Percentiles rank a stretch among this genome's conserved stretches.
These are phyloP conservation scores for Pavo muticus DNA, from an alignment of 2,113 vertebrate species.

Conservation along the genomic window DNA sequence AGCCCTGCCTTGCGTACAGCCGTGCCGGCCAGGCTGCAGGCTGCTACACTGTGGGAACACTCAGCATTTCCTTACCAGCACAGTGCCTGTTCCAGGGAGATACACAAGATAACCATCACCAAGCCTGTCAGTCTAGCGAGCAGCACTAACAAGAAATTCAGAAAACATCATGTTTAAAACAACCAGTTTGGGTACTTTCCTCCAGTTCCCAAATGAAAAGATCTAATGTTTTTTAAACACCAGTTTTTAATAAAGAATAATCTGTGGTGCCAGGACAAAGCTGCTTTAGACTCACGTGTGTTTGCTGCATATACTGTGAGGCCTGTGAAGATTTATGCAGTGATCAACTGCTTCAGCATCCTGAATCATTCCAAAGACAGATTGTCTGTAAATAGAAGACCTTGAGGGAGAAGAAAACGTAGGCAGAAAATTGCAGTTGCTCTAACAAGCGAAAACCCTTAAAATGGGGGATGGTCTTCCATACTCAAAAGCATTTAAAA, in stretches of 20 bases:
- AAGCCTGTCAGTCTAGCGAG: background rate
- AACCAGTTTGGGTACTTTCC: background rate
- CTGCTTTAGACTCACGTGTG: background rate
- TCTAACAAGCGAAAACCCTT: conserved; percentile 33
- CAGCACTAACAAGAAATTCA: background rate
- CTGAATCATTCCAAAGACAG: conserved; percentile 60
- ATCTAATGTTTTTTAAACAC: background rate
- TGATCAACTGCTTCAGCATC: conserved; percentile 63
- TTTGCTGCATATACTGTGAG: background rate
- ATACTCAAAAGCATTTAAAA: conserved; percentile 29
- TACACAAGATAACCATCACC: background rate
- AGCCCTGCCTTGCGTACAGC: background rate
- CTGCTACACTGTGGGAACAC: background rate
- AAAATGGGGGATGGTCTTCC: conserved; percentile 42
- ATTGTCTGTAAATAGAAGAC: conserved; percentile 55
- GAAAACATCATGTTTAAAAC: background rate
- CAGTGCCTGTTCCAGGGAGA: background rate
- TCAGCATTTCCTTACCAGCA: background rate
- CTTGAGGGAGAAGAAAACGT: conserved; percentile 56
- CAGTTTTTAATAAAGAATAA: background rate
- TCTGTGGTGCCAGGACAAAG: background rate
- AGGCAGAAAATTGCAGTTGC: conserved; percentile 42
- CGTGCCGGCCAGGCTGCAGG: background rate
- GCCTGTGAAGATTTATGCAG: conserved; percentile 64
- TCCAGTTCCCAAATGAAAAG: background rate